phyloP scores from a whole-genome alignment of 2,797 vertebrate species.

The Nyctalus aviator region DNA sequence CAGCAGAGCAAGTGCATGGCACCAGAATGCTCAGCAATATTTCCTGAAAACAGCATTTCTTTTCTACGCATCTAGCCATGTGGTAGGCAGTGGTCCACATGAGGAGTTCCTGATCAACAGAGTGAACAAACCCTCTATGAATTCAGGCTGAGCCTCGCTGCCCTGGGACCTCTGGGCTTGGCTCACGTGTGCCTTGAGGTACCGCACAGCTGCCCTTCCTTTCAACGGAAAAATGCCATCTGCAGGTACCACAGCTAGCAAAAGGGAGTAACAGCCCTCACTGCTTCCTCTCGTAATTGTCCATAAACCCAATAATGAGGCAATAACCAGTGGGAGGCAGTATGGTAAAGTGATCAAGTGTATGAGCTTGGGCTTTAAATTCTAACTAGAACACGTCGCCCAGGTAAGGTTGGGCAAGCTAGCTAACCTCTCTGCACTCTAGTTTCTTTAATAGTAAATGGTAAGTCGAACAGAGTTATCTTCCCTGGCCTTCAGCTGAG shows the following conservation, averaged over 20 bases:
- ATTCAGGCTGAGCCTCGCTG: constrained; percentile 33
- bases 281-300: not conserved
- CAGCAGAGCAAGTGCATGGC: constrained; percentile 13
- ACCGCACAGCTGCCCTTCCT: not conserved
- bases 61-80: constrained; percentile 41
- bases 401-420: not conserved
- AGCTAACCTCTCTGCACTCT: not conserved
- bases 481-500: not conserved
- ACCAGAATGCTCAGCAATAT: constrained; percentile 66
- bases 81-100: not conserved
- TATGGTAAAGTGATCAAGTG: not conserved
- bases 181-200: constrained; percentile 13
- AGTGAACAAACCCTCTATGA: not conserved
- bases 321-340: constrained; percentile 2
- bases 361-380: not conserved
- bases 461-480: not conserved
- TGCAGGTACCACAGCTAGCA: constrained; percentile 34
- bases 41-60: constrained; percentile 67
- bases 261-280: not conserved
- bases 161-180: constrained; percentile 33
- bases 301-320: not conserved
- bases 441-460: constrained; percentile 25
- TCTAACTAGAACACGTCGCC: not conserved
- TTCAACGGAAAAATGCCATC: constrained; percentile 71
- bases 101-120: not conserved